Evolutionary conservation across 2,797 vertebrate species (phyloP).

Genomic region (Sylvilagus floridanus): DNA sequence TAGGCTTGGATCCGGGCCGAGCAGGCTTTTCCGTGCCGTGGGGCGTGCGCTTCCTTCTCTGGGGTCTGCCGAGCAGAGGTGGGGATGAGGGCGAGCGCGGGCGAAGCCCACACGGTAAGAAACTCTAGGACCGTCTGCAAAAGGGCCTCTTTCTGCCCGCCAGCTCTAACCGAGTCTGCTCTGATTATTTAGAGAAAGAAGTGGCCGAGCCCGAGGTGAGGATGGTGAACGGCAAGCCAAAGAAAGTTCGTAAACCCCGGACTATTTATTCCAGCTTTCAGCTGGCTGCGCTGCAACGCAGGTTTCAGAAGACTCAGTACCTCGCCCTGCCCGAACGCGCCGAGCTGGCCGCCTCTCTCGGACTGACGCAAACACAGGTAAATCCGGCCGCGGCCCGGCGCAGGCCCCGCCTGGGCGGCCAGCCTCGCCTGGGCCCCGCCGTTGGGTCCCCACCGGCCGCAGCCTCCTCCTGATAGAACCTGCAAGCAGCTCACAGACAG

Average conservation of each 20-base stretch:
- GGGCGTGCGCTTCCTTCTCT: background rate
- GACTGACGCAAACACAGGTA: slow-evolving; percentile 99
- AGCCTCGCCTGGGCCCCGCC: background rate
- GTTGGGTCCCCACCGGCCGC: background rate
- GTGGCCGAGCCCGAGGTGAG: slow-evolving; percentile 96
- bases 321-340: slow-evolving; percentile 98
- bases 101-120: background rate
- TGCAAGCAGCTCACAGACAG: background rate
- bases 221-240: slow-evolving; percentile 99
- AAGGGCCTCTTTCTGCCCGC: slow-evolving; percentile 14
- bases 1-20: background rate
- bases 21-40: background rate
- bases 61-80: slow-evolving; percentile 21
- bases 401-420: background rate
- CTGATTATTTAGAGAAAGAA: slow-evolving; percentile 93
- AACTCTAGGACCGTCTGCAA: background rate
- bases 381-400: background rate
- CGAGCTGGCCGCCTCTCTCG: slow-evolving; percentile 97
- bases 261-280: slow-evolving; percentile 99
- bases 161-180: slow-evolving; percentile 76
- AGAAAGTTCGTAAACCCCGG: slow-evolving; percentile 98
- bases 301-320: slow-evolving; percentile 99
- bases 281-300: slow-evolving; percentile 96
- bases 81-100: background rate
- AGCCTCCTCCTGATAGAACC: background rate